Evolutionary conservation across 2,113 vertebrate genomes (phyloP).

Genomic region (Rhinolophus ferrumequinum): DNA sequence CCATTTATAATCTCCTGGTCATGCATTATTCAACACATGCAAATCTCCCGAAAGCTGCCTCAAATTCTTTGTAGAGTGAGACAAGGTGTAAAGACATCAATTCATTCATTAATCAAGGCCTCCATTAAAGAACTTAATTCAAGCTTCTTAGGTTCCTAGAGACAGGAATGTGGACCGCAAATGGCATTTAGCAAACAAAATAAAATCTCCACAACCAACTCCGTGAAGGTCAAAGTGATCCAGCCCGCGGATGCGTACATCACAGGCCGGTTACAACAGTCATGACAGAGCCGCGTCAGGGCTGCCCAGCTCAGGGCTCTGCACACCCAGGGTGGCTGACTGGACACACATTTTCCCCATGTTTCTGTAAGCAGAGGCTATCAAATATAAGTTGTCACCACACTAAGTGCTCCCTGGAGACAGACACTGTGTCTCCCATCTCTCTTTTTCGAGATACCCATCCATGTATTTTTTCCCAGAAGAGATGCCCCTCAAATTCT

Average conservation of each 20-base stretch:
- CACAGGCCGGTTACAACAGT: accelerated
- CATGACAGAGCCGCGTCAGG: accelerated
- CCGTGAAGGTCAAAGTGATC: too few species aligned
- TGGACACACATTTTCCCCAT: accelerated
- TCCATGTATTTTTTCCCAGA: neutral
- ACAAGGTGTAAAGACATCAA: neutral
- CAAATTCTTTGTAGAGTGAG: neutral
- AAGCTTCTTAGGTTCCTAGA: neutral
- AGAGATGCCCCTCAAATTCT: neutral
- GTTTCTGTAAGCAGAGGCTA: neutral
- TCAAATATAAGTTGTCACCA: neutral
- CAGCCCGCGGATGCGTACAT: neutral
- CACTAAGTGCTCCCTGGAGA: neutral
- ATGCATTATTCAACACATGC: neutral
- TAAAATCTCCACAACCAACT: neutral
- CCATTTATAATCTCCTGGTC: neutral
- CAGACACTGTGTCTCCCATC: accelerated
- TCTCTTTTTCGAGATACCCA: neutral
- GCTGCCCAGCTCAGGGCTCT: neutral
- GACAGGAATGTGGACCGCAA: neutral
- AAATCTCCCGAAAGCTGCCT: neutral
- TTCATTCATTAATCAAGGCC: neutral
- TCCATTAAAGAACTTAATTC: neutral
- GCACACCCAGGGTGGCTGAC: neutral
- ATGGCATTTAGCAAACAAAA: neutral